phyloP scores from a whole-genome alignment of 2,797 vertebrate genomes.

The Eulemur coronatus region DNA sequence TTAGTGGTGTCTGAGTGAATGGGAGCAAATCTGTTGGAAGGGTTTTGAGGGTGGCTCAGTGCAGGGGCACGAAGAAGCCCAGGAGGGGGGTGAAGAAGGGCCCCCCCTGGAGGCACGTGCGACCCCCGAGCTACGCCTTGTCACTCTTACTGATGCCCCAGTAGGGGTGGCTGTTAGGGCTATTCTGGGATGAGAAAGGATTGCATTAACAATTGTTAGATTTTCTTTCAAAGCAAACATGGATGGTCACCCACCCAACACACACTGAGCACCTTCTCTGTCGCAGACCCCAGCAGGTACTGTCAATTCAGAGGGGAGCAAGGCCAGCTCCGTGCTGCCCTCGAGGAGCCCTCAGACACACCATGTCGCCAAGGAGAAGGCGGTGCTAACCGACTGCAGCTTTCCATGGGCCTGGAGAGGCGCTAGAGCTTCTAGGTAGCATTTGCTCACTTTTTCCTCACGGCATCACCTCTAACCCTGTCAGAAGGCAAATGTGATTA shows the following conservation, averaged over 20 bases:
- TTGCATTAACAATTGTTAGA: not conserved
- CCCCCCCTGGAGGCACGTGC: accelerated
- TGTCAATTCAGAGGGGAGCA: too few relatives aligned
- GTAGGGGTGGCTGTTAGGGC: not conserved
- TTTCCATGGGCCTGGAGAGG: accelerated
- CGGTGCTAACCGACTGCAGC: accelerated
- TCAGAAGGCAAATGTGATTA: not conserved
- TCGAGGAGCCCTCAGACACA: accelerated
- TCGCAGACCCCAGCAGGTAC: accelerated
- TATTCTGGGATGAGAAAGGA: not conserved
- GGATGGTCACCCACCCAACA: accelerated
- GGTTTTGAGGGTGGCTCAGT: not conserved
- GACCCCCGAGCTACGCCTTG: too few relatives aligned
- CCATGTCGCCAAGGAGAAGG: accelerated
- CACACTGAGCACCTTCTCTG: not conserved
- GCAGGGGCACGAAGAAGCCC: accelerated
- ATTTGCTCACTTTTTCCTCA: not conserved
- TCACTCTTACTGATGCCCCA: accelerated
- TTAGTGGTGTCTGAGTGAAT: not conserved
- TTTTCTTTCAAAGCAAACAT: not conserved
- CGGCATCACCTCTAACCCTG: not conserved
- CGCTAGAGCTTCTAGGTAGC: accelerated
- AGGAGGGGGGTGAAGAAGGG: not conserved
- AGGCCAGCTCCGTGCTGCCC: not conserved
- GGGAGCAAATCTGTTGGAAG: not conserved